Conservation (phyloP, 1,140 invertebrate genomes). For the Drosophila baimaii region DNA sequence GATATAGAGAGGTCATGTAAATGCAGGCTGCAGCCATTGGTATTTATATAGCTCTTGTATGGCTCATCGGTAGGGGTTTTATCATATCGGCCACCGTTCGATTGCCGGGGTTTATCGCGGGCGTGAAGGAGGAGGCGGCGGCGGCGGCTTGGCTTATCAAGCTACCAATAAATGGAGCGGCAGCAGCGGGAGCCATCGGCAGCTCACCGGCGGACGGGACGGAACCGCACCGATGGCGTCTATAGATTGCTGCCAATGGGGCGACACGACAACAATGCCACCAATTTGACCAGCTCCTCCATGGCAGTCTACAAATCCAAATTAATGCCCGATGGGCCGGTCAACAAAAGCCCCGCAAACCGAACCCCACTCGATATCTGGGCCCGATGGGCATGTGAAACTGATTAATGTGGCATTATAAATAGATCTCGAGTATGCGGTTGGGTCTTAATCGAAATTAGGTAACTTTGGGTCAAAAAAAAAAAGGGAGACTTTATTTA, state of each 20-base stretch:
- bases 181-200: slow-evolving; percentile 70
- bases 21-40: slow-evolving; percentile 22
- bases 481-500: slow-evolving; percentile 34
- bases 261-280: slow-evolving; percentile 72
- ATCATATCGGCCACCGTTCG: slow-evolving; percentile 47
- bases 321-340: slow-evolving; percentile 76
- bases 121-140: background rate
- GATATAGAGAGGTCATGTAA: slow-evolving; percentile 38
- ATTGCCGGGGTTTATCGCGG: slow-evolving; percentile 52
- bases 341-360: slow-evolving; percentile 64
- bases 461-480: slow-evolving; percentile 38
- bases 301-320: slow-evolving; percentile 67
- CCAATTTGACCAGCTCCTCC: slow-evolving; percentile 67
- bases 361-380: slow-evolving; percentile 25
- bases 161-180: slow-evolving; percentile 61
- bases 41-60: slow-evolving; percentile 47
- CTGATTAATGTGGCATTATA: slow-evolving; percentile 52
- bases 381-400: slow-evolving; percentile 42
- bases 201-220: slow-evolving; percentile 41
- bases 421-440: slow-evolving; percentile 50
- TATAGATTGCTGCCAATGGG: slow-evolving; percentile 77
- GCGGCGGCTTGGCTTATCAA: slow-evolving; percentile 57
- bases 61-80: slow-evolving; percentile 39
- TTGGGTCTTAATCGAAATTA: slow-evolving; percentile 46
- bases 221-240: slow-evolving; percentile 61